Base-by-base conservation (phyloP, 2,797 vertebrate species). In the Hipposideros larvatus region DNA sequence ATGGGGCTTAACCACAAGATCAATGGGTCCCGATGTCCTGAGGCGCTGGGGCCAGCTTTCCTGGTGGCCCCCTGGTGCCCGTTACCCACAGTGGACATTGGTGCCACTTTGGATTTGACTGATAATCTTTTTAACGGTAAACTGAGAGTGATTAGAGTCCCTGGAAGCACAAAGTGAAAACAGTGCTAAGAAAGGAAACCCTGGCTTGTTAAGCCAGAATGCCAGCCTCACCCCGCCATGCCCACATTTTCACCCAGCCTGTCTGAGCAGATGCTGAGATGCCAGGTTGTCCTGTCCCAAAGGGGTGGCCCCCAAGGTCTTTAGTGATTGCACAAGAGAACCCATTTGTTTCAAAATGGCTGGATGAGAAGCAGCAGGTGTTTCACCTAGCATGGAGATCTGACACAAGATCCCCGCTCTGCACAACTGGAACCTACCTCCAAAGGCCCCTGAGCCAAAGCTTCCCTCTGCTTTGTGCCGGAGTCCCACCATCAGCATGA, bases 21-120 rank as follows among this genome's bases (percentile, higher is more conserved):
- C 84, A n/a, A 84, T 24, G 65, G 14, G 51, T 48, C 51, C 70
- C 0, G 1, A 11, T 28, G 71, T 28, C 80, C 7, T 3, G 0
- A 1, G 2, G 34, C 0, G 13, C 41, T 65, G 41, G 59, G 75
- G 21, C 26, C 2, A 19, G 46, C 1, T 0, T 11, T 59, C 57
- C 34, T 3, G 41, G 43, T 4, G 11, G 11, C 41, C 53, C 79
- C 22, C 14, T 4, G 4, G 24, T 43, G 16, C 19, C 75, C 8
- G 4, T 22, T 15, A 15, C 21, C 26, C 0, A 0, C 0, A 0
- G 5, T 0, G 28, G 70, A 51, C 0, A 0, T 4, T 1, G 26
- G 18, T 8, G 11, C 1, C 90, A 8, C 61, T 53, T 41, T 11
- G 2, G 0, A 37, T 9, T 77, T 93, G 68, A 85, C 48, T 53